Evolutionary conservation across 2,113 vertebrate species (phyloP).

Genomic region (Verasper variegatus): DNA sequence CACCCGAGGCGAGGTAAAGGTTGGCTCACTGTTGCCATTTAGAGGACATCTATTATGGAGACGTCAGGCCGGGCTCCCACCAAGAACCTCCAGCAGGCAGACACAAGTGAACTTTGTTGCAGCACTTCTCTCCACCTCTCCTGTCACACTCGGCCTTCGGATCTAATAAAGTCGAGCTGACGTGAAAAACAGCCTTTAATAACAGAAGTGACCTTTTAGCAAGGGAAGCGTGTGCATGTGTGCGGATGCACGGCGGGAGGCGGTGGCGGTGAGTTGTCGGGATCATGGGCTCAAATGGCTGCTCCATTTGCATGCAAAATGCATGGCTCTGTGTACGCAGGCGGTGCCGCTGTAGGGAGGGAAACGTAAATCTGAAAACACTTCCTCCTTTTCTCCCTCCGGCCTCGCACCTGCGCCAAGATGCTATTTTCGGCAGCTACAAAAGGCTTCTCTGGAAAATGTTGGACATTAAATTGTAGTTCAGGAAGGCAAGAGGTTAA

Average conservation of each 20-base stretch:
- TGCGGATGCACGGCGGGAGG: not conserved
- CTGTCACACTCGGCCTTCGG: conserved; percentile 12
- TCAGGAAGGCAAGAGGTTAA: too few relatives aligned
- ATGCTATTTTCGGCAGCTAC: too few relatives aligned
- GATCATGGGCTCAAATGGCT: conserved; percentile 26
- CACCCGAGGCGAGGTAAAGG: conserved; percentile 35
- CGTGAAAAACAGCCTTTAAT: conserved; percentile 56
- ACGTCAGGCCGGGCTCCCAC: conserved; percentile 45
- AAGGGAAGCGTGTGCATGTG: not conserved
- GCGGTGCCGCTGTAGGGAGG: too few relatives aligned
- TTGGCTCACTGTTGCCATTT: conserved; percentile 58
- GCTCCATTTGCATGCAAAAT: too few relatives aligned
- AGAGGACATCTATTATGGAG: conserved; percentile 56
- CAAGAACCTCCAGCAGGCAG: conserved; percentile 42
- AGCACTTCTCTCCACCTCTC: not conserved
- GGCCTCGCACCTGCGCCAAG: too few relatives aligned
- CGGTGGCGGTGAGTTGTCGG: not conserved
- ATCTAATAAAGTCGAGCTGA: conserved; percentile 47
- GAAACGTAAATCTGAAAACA: too few relatives aligned
- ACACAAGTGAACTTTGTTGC: conserved; percentile 52
- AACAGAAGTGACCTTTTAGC: conserved; percentile 64
- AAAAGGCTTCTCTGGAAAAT: too few relatives aligned
- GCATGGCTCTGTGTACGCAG: too few relatives aligned
- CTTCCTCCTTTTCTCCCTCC: too few relatives aligned
- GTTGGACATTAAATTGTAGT: not conserved